Conservation (phyloP, 2,113 vertebrate genomes). For the Stegastes partitus region DNA sequence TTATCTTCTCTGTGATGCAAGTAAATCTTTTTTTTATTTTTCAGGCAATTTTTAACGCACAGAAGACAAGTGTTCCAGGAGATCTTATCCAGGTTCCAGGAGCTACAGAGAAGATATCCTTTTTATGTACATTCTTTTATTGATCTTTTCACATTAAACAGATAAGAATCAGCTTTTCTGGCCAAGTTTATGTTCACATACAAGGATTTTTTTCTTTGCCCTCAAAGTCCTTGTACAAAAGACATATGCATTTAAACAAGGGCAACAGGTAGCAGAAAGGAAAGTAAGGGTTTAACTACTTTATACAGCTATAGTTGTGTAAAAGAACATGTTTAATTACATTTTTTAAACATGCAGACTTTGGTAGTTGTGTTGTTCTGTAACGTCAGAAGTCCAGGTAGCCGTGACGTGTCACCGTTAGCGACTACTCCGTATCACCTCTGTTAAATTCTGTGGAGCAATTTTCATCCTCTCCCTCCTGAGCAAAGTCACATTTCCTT, state of each 20-base stretch:
- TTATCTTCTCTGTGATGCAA: not conserved
- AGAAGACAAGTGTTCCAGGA: slow-evolving; percentile 87
- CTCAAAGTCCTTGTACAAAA: too few relatives aligned
- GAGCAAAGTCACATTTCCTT: slow-evolving; percentile 13
- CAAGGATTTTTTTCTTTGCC: too few relatives aligned
- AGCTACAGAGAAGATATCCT: slow-evolving; percentile 90
- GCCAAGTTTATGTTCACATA: too few relatives aligned
- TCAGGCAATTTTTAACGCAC: slow-evolving; percentile 85
- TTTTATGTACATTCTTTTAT: slow-evolving; percentile 45
- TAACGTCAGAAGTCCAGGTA: not conserved
- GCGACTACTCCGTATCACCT: not conserved
- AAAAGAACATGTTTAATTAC: too few relatives aligned
- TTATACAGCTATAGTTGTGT: too few relatives aligned
- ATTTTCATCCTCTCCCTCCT: not conserved
- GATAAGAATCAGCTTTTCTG: too few relatives aligned
- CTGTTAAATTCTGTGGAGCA: not conserved
- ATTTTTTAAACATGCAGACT: not conserved
- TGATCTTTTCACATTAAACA: slow-evolving; percentile 4
- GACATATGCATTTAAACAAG: too few relatives aligned
- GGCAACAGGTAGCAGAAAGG: too few relatives aligned
- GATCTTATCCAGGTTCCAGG: slow-evolving; percentile 85
- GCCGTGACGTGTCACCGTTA: not conserved
- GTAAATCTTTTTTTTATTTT: not conserved
- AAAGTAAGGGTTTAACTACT: too few relatives aligned
- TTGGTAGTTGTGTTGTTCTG: not conserved